Conservation (phyloP, 2,113 vertebrate genomes). For the Gymnarchus niloticus region DNA sequence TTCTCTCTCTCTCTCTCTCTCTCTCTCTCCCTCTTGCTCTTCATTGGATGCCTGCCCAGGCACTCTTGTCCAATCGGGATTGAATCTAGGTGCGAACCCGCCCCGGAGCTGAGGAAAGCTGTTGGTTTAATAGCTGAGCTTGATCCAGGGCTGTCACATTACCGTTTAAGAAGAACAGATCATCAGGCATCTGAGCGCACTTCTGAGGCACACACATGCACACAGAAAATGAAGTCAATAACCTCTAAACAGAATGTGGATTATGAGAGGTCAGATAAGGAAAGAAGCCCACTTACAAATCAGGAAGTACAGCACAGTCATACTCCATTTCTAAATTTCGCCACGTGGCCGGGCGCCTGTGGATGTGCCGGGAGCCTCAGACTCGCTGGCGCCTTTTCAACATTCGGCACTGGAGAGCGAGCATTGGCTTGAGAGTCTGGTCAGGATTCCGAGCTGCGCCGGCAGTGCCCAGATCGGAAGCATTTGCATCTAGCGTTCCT, state of each 20-base stretch:
- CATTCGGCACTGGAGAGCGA: not conserved
- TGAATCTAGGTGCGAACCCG: conserved; percentile 9
- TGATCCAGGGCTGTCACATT: not conserved
- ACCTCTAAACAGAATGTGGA: conserved; percentile 31
- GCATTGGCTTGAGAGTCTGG: not conserved
- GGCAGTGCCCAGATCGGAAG: not conserved
- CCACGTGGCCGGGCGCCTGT: too few relatives aligned
- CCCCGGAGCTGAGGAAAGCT: not conserved
- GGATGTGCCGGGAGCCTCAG: not conserved
- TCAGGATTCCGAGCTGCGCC: not conserved
- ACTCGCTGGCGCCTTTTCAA: not conserved
- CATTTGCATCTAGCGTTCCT: not conserved
- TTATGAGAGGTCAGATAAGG: conserved; percentile 21
- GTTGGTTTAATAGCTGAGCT: not conserved
- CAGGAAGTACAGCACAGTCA: not conserved
- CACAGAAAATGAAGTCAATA: conserved; percentile 31
- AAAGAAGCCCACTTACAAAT: conserved; percentile 24
- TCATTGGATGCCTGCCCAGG: not conserved
- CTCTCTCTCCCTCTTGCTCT: not conserved
- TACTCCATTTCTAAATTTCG: not conserved
- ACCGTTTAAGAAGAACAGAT: conserved; percentile 11
- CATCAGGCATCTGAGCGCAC: not conserved
- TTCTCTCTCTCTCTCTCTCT: not conserved
- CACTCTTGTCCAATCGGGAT: conserved; percentile 13
- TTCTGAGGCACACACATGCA: not conserved